phyloP scores from a whole-genome alignment of 2,888 invertebrate species.

The Acrobasis consociella region DNA sequence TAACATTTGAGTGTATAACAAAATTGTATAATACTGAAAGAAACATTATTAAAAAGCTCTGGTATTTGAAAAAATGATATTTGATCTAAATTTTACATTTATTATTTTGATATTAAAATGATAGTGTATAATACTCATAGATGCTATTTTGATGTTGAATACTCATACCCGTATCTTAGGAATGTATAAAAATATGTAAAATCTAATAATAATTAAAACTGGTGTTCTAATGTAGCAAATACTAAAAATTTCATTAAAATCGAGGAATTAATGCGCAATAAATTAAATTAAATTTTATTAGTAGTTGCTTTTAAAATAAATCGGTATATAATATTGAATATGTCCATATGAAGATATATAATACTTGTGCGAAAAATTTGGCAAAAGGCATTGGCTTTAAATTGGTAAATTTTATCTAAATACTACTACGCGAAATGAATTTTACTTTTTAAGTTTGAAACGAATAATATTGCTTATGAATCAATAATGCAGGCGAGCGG shows the following conservation, averaged over 20 bases:
- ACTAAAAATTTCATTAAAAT: conserved; percentile 9
- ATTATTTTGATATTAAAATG: not conserved
- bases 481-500: too few relatives aligned
- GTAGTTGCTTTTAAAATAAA: conserved; percentile 1
- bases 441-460: too few relatives aligned
- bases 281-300: not conserved
- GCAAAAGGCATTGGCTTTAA: conserved; percentile 52
- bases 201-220: conserved; percentile 67
- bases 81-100: not conserved
- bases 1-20: conserved; percentile 10
- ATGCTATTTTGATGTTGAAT: conserved; percentile 32
- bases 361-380: conserved; percentile 42
- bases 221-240: conserved; percentile 37
- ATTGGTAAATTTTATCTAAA: conserved; percentile 30
- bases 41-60: conserved; percentile 18
- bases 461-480: too few relatives aligned
- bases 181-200: conserved; percentile 80
- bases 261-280: not conserved
- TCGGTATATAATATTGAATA: not conserved
- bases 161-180: conserved; percentile 73
- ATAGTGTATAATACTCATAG: conserved; percentile 3
- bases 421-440: not conserved
- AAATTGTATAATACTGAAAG: conserved; percentile 31
- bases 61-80: not conserved
- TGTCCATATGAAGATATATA: conserved; percentile 7